Base-by-base conservation (phyloP, 2,113 vertebrate species). In the Dicerorhinus sumatrensis region DNA sequence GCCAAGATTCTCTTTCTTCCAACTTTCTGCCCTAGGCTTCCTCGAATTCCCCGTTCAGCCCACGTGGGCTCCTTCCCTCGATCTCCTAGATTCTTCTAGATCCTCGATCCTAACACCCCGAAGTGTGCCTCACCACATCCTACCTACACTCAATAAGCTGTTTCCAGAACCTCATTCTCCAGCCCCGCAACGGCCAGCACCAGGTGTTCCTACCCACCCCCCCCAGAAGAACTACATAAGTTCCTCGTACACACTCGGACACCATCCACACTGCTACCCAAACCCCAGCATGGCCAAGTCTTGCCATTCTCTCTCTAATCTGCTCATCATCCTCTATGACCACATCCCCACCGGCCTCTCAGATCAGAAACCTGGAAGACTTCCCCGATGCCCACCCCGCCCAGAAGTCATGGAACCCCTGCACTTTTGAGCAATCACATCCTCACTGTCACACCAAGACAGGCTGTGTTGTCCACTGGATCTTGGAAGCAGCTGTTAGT, bases 341-440 rank as follows among this genome's bases (percentile, higher is more conserved):
- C 51, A 62, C 54, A 46, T 3, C 9, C 33, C 27, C 46, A 29
- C 6, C 4, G 0, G 33, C 4, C 67, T 39, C 56, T 25, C 54
- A 25, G 23, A 51, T 6, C 65, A 8, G 77, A 39, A 20, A 17
- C 48, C 11, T 12, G 39, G 83, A 36, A 5, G 39, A 25, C 23
- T 1, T 1, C 39, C 5, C 11, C 0, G 8, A 14, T 1, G 12
- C 16, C 25, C 33, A 20, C 6, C 6, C 14, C 0, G 1, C 2
- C n/a, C 0, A 0, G 42, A 65, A 18, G 63, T 12, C 36, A 4
- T 4, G 2, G 39, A 36, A 7, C 2, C 18, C 33, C 23, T 8
- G 56, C 0, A 0, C 48, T 11, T 48, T 48, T 48, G 48, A 48
- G 48, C 48, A 48, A 11, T 48, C 48, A 48, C 51, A 54, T 54